Conservation (phyloP, 2,113 vertebrate genomes). For the Onychostoma macrolepis region DNA sequence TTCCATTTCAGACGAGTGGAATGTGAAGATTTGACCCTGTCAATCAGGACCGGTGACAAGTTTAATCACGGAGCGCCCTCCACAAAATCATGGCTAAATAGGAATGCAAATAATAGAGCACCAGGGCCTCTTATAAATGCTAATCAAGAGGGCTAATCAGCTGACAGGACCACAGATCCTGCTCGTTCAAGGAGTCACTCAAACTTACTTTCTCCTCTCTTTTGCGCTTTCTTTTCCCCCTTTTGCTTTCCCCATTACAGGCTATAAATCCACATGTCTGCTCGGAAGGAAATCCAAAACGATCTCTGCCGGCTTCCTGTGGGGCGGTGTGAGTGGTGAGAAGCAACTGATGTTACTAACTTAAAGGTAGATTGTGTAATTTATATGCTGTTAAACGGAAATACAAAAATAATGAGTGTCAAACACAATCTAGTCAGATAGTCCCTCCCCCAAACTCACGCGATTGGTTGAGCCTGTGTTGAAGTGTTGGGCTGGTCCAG, state of each 20-base stretch:
- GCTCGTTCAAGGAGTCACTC: slow-evolving; percentile 89
- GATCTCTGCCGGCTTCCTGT: background rate
- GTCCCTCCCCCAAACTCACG: background rate
- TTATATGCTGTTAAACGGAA: background rate
- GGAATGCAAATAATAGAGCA: slow-evolving; percentile 99
- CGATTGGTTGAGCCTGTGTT: background rate
- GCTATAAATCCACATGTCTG: slow-evolving; percentile 80
- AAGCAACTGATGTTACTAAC: background rate
- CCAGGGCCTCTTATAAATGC: slow-evolving; percentile 98
- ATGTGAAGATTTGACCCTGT: slow-evolving; percentile 99
- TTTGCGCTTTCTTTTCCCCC: slow-evolving; percentile 75
- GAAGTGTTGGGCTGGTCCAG: background rate
- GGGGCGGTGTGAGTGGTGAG: background rate
- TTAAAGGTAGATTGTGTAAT: background rate
- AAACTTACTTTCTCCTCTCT: slow-evolving; percentile 69
- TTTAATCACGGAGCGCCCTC: slow-evolving; percentile 99
- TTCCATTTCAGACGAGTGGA: slow-evolving; percentile 92
- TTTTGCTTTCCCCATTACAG: slow-evolving; percentile 54
- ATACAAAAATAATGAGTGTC: background rate
- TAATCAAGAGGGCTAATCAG: slow-evolving; percentile 99
- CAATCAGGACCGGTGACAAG: slow-evolving; percentile 98
- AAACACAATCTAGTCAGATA: background rate
- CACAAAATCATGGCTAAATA: slow-evolving; percentile 98
- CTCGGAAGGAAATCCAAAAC: background rate
- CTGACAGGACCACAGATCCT: slow-evolving; percentile 95